These are phyloP conservation scores for Gopherus evgoodei DNA, from an alignment of 2,113 vertebrate genomes.

Conservation along the genomic window DNA sequence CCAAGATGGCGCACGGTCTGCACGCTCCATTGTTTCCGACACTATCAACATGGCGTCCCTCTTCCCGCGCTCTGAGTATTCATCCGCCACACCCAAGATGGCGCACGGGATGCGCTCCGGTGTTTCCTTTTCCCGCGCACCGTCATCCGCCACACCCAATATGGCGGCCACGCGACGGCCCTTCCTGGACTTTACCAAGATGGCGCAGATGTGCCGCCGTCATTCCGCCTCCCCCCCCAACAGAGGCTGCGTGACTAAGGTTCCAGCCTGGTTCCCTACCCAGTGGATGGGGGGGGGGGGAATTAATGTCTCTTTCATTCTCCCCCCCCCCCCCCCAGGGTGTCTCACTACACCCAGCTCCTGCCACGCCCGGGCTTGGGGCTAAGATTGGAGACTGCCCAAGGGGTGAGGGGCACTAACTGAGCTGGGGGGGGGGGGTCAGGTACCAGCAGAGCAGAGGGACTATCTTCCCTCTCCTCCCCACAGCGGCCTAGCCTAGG, in stretches of 20 bases:
- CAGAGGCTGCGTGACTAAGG: background rate
- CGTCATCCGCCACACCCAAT: background rate
- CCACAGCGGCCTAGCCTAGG: no score
- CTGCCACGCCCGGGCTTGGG: no score
- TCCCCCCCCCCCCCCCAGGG: no score
- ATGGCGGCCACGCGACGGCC: background rate
- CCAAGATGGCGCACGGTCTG: background rate
- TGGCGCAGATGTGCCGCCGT: background rate
- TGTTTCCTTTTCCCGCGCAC: accelerated
- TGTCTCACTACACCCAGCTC: no score
- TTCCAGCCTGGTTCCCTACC: background rate
- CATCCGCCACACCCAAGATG: background rate
- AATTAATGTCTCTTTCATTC: no score
- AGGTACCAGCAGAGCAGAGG: no score
- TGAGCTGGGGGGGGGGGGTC: no score
- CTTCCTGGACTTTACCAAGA: background rate
- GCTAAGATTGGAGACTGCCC: no score
- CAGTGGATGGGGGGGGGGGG: no score
- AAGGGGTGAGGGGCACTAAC: no score
- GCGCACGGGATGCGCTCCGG: accelerated
- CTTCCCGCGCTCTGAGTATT: accelerated
- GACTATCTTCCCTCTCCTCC: no score
- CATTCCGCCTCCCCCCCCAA: background rate
- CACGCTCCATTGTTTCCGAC: background rate
- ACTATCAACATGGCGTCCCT: background rate